phyloP scores from a whole-genome alignment of 2,888 invertebrate genomes.

The Aphidius colemani region DNA sequence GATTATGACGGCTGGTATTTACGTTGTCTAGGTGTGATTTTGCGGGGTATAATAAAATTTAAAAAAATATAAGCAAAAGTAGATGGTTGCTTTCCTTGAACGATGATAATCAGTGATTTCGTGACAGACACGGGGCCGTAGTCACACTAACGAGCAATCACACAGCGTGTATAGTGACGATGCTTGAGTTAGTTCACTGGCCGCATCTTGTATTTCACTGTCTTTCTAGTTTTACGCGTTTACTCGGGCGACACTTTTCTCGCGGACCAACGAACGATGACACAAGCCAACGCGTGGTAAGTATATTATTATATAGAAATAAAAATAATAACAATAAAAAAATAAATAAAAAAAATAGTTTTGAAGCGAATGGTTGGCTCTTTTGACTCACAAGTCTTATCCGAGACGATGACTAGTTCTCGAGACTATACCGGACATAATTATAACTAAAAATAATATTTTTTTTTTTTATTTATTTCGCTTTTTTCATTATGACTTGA shows the following conservation, averaged over 20 bases:
- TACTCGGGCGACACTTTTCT: slow-evolving; percentile 53
- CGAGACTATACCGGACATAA: slow-evolving; percentile 42
- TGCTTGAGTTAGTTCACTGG: slow-evolving; percentile 15
- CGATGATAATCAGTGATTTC: slow-evolving; percentile 61
- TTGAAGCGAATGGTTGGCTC: background rate
- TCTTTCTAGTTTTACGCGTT: slow-evolving; percentile 43
- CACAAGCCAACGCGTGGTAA: background rate
- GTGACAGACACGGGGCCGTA: slow-evolving; percentile 62
- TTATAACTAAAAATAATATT: slow-evolving; percentile 36
- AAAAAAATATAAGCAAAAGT: too few relatives aligned
- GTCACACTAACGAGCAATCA: slow-evolving; percentile 60
- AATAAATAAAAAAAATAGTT: slow-evolving; percentile 15
- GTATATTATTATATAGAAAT: too few relatives aligned
- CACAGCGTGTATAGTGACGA: slow-evolving; percentile 31
- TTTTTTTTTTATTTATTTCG: slow-evolving; percentile 31
- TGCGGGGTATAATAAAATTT: background rate
- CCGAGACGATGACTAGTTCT: background rate
- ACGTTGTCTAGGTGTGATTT: slow-evolving; percentile 5
- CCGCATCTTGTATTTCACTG: slow-evolving; percentile 27
- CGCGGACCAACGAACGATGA: slow-evolving; percentile 35
- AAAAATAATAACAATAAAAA: slow-evolving; percentile 8
- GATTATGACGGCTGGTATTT: slow-evolving; percentile 10
- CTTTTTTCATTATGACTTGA: slow-evolving; percentile 39
- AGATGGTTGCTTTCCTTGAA: slow-evolving; percentile 52
- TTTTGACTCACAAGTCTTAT: too few relatives aligned